Base-by-base conservation (phyloP, 1,140 invertebrate genomes). In the Drusus annulatus region DNA sequence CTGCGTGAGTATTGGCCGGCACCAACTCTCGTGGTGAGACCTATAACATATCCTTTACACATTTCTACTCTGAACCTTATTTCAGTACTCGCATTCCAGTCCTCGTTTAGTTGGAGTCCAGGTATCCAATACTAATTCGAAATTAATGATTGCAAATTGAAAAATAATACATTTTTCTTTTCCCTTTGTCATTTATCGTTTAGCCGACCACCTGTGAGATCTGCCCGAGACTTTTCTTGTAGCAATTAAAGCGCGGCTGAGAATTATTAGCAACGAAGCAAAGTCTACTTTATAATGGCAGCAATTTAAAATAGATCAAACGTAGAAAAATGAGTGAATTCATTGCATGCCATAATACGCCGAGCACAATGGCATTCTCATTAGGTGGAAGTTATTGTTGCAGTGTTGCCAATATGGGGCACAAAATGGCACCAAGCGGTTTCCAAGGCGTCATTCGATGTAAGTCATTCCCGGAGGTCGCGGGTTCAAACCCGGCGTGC, bases 271-370 rank as follows among this genome's bases (percentile, higher is more conserved):
- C 63, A 68, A 68, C 63, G 50, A 68, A 36, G 63, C 63, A 10
- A 68, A 1, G 16, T 31, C 28, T 31, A 50, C 50, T 65, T 36
- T 68, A 36, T 50, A 68, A 68, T 68, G 63, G 17, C 63, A n/a
- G 63, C 63, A 68, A 68, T 68, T 68, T 68, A 68, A 68, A 68
- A 68, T 45, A 68, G 63, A 68, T 68, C 63, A 68, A 36, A 68
- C 19, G 31, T 36, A 68, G 36, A 68, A 45, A 23, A 62, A 17
- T n/a, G 7, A 45, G 36, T 17, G 31, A 8, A 36, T 36, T 68
- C 25, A 31, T 19, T 7, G n/a, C 31, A 31, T 19, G n/a, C 8
- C 17, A 19, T 68, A 45, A 15, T 23, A 23, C 2, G 23, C 23
- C 13, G 21, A 6, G 23, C 28, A 68, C 31, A 68, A 36, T 19